Evolutionary conservation across 2,888 invertebrate species (phyloP).

Genomic region (Globia sparganii): DNA sequence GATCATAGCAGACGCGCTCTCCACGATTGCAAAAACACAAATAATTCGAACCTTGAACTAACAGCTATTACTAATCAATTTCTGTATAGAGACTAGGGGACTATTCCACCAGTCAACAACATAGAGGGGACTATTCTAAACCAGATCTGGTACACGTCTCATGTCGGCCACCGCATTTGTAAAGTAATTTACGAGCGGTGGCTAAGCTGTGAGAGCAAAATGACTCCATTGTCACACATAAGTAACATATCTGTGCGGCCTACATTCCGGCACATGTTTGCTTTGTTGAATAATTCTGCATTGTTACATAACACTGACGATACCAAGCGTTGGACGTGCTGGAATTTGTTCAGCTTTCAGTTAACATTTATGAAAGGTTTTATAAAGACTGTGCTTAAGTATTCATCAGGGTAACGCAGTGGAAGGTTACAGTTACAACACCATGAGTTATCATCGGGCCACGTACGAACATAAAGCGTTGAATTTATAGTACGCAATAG

Average conservation of each 20-base stretch:
- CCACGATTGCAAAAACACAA: conserved; percentile 19
- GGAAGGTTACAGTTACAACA: neutral
- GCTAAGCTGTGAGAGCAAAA: conserved; percentile 44
- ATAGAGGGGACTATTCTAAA: conserved; percentile 49
- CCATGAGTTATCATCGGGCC: conserved; percentile 9
- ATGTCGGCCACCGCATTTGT: conserved; percentile 48
- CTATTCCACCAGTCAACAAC: conserved; percentile 23
- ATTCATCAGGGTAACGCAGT: neutral
- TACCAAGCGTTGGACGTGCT: neutral
- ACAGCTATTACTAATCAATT: conserved; percentile 47
- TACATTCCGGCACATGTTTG: conserved; percentile 38
- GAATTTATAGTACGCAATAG: conserved; percentile 26
- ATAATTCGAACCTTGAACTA: conserved; percentile 45
- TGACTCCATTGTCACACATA: conserved; percentile 52
- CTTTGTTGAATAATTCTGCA: conserved; percentile 44
- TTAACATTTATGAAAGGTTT: conserved; percentile 1
- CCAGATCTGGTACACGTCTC: conserved; percentile 45
- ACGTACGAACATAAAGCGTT: conserved; percentile 21
- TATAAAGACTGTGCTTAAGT: conserved; percentile 5
- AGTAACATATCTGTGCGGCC: conserved; percentile 52
- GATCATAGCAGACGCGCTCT: neutral
- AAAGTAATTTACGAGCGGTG: conserved; percentile 59
- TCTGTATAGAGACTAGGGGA: conserved; percentile 22
- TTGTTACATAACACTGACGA: conserved; percentile 42
- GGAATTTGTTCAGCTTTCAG: conserved; percentile 11